Evolutionary conservation across 1,140 invertebrate genomes (phyloP), one percentile per base, ranked within the genome.

Genomic region (Sarcophaga bullata): DNA sequence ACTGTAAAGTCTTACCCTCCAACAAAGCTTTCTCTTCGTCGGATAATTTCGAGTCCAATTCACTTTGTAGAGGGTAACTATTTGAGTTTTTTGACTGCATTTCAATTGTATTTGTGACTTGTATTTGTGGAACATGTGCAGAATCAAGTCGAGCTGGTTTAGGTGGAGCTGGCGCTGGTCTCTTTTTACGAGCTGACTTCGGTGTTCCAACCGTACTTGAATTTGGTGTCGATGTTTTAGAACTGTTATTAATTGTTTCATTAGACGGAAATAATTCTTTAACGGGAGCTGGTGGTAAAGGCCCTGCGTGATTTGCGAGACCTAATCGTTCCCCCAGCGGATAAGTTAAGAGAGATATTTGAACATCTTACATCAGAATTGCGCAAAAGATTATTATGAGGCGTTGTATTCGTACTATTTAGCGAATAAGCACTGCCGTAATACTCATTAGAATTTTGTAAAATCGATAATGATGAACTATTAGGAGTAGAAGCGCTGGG

Each of bases 131-230:
- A 49, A 73, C 9, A 9, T 78, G 25, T 54, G 80, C 25, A 25
- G 83, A 62, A 52, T 86, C 86, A 13, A 85, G 62, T 10, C 84
- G 75, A 0, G 83, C 83, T 8, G 85, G 84, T 58, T 85, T 86
- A 3, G 94, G 94, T 80, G 94, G 94, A 47, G 92, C 92, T 1
- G 95, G 94, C 5, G 95, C 94, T 3, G 92, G 93, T 82, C 94
- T 93, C 86, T 94, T 95, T 86, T 95, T 95, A 62, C 92, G 91
- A n/a, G 86, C 81, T 7, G 84, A 83, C 68, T 85, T 88, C 8
- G 91, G 90, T 6, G 91, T 91, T 15, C 88, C 81, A 0, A 83
- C 82, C 13, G 75, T 84, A 58, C 84, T 84, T 3, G 80, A 82
- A 83, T 81, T 78, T n/a, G 88, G 87, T 49, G 89, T 89, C 6